A percentile compares a stretch with the other conserved stretches of the same genome.
Evolutionary conservation across 2,797 vertebrate genomes (phyloP).

Genomic region (Ctenochaetus hawaiiensis): DNA sequence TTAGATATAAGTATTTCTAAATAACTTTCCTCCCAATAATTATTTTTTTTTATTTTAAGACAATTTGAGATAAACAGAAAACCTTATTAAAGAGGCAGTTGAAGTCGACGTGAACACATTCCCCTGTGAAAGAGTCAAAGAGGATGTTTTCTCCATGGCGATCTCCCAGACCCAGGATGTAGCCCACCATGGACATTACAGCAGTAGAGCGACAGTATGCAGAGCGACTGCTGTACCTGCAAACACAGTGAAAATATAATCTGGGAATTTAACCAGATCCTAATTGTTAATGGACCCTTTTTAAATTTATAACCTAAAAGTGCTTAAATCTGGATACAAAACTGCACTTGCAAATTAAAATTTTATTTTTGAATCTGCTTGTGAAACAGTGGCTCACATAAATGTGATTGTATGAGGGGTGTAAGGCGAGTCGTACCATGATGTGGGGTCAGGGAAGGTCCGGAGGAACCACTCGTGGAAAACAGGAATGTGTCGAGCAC

Average conservation of each 20-base stretch:
- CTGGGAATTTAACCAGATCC: neutral
- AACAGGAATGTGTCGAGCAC: constrained; percentile 91
- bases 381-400: neutral
- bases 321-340: neutral
- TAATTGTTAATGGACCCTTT: neutral
- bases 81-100: constrained; percentile 99
- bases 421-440: constrained; percentile 84
- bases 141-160: constrained; percentile 98
- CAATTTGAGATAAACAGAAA: constrained; percentile 1
- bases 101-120: constrained; percentile 98
- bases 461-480: constrained; percentile 98
- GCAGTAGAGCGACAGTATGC: constrained; percentile 97
- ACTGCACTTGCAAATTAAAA: neutral
- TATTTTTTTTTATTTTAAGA: neutral
- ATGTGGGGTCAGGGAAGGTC: constrained; percentile 96
- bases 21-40: neutral
- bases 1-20: neutral
- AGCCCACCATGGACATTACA: constrained; percentile 99
- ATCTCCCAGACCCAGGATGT: constrained; percentile 96
- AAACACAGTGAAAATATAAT: neutral
- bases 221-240: constrained; percentile 97
- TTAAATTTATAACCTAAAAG: neutral
- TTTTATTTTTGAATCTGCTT: neutral
- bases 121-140: constrained; percentile 96
- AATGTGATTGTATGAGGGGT: neutral